Evolutionary conservation across 1,140 invertebrate genomes (phyloP), one percentile per base, ranked within the genome.

Genomic region (Drosophila pseudoobscura): DNA sequence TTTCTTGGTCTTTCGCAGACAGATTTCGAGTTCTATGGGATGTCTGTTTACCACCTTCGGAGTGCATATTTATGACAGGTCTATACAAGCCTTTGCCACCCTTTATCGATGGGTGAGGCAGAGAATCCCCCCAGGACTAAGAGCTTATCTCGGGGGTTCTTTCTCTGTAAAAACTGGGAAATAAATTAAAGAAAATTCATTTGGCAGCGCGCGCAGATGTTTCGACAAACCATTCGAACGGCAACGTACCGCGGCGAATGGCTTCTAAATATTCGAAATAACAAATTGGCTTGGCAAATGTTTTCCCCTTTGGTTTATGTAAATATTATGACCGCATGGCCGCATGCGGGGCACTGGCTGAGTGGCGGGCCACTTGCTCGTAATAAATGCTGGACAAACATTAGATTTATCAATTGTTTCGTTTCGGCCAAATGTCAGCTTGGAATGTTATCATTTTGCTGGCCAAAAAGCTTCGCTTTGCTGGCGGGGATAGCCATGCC

Each of bases 351-450:
- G 65, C 52, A 56, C 65, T 68, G 51, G 55, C 45, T 63, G 62
- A 55, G 31, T 62, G 47, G 44, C 22, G 17, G 50, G 26, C 22
- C 62, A 75, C 64, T 65, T 59, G 65, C 65, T 83, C 57, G 65
- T 75, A 61, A 59, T 75, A 83, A 83, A 70, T 71, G 46, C 46
- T 70, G 54, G 5, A 59, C 59, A 82, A 82, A 82, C 79, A 82
- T 69, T 74, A 62, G 49, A 74, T 82, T 74, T 78, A 82, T 82
- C 64, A 82, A 70, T 82, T 63, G 74, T 68, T 80, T 13, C 35
- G 35, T 13, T 39, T 39, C 35, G 52, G 6, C 65, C 45, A 11
- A 64, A 22, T 65, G 60, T 52, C 63, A 65, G 20, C 31, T 1
- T 51, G 52, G 45, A 69, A 69, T 69, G 35, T 43, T 60, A 72